A percentile compares a stretch with the other conserved stretches of the same genome.
phyloP scores from a whole-genome alignment of 1,140 invertebrate genomes.

The Maniola jurtina region DNA sequence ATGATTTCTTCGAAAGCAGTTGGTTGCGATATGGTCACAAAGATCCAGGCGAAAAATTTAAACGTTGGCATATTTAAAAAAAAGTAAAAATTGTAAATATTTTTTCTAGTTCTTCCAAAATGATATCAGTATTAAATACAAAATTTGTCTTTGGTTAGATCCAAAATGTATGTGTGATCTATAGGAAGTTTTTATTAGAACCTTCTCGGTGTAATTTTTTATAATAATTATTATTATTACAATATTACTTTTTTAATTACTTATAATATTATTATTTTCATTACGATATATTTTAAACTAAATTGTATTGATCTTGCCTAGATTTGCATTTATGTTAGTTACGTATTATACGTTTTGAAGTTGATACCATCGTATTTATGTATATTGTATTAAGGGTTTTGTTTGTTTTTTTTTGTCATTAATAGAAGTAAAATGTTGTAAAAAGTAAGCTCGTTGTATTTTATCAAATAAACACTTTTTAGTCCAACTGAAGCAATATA shows the following conservation, averaged over 20 bases:
- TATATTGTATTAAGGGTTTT: slow-evolving; percentile 78
- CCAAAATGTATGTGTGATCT: slow-evolving; percentile 77
- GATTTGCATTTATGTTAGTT: slow-evolving; percentile 77
- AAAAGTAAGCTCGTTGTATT: slow-evolving; percentile 79
- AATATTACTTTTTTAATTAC: slow-evolving; percentile 1
- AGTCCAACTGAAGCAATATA: slow-evolving; percentile 77
- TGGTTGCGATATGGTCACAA: slow-evolving; percentile 75
- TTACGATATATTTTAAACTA: slow-evolving; percentile 66
- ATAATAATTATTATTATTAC: slow-evolving; percentile 49
- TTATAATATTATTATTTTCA: slow-evolving; percentile 50
- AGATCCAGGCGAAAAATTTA: slow-evolving; percentile 69
- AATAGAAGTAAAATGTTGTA: slow-evolving; percentile 78
- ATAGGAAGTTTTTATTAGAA: slow-evolving; percentile 69
- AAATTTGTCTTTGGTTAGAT: slow-evolving; percentile 77
- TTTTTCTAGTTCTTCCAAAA: slow-evolving; percentile 78
- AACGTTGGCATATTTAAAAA: slow-evolving; percentile 62
- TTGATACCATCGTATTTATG: slow-evolving; percentile 78
- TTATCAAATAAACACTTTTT: slow-evolving; percentile 79
- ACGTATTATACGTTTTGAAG: slow-evolving; percentile 72
- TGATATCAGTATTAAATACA: slow-evolving; percentile 79
- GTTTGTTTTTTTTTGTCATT: slow-evolving; percentile 76
- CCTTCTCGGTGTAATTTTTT: slow-evolving; percentile 66
- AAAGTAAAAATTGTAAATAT: slow-evolving; percentile 70
- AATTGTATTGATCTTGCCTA: slow-evolving; percentile 75
- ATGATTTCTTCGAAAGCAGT: slow-evolving; percentile 63